A percentile compares a stretch with the other conserved stretches of the same genome.
These are phyloP conservation scores for Nycteola revayana DNA, from an alignment of 2,888 invertebrate genomes.

Conservation along the genomic window DNA sequence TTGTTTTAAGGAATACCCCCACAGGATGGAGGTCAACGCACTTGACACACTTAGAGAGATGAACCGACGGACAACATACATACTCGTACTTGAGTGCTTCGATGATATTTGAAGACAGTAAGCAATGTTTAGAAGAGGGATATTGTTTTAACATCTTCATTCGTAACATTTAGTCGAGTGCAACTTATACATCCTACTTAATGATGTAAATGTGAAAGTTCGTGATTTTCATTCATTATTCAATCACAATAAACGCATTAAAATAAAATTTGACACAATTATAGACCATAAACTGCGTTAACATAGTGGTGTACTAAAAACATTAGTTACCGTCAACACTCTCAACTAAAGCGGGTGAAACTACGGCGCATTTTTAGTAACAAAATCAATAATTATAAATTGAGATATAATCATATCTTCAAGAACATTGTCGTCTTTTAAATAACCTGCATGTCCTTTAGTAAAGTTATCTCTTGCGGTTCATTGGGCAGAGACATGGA, in stretches of 20 bases:
- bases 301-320: too few species aligned
- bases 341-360: too few species aligned
- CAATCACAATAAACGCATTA: too few species aligned
- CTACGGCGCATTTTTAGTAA: too few species aligned
- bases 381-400: too few species aligned
- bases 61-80: conserved; percentile 27
- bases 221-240: too few species aligned
- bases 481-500: conserved; percentile 34
- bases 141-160: not conserved
- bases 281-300: too few species aligned
- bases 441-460: conserved; percentile 43
- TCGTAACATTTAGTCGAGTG: not conserved
- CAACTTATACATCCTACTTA: too few species aligned
- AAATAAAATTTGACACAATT: too few species aligned
- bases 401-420: conserved; percentile 37
- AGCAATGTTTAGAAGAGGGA: too few species aligned
- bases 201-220: too few species aligned
- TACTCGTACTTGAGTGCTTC: not conserved
- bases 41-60: conserved; percentile 53
- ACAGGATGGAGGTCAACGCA: conserved; percentile 54
- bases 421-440: conserved; percentile 43
- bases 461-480: conserved; percentile 31
- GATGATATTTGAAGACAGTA: not conserved
- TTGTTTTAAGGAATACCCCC: conserved; percentile 61
- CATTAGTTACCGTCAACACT: too few species aligned